Conservation (phyloP, 2,797 vertebrate genomes). For the Remorina albescens region DNA sequence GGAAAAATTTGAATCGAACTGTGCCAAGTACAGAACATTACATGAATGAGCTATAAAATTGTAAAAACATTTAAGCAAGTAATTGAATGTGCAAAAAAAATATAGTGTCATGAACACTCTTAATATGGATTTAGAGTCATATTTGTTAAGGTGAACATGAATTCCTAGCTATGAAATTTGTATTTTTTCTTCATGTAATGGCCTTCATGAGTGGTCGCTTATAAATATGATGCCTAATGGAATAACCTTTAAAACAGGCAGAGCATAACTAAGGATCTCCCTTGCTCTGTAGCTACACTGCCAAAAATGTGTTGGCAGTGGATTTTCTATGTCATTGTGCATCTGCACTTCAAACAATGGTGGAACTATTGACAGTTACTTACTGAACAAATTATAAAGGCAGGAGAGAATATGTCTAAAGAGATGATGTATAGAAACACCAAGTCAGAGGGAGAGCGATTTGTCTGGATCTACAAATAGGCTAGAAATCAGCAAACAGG, state of each 20-base stretch:
- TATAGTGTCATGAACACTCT: background rate
- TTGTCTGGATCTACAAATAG: too few relatives aligned
- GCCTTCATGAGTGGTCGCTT: background rate
- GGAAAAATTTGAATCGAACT: background rate
- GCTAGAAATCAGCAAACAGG: too few relatives aligned
- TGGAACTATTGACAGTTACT: background rate
- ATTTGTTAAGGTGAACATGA: background rate
- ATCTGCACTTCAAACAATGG: background rate
- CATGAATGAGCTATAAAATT: constrained; percentile 1
- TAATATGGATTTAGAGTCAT: too few relatives aligned
- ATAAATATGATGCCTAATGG: background rate
- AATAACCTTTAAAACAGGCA: background rate
- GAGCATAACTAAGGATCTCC: background rate
- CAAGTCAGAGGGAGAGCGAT: too few relatives aligned
- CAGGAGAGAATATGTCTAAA: background rate
- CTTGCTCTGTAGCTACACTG: background rate
- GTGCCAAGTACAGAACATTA: background rate
- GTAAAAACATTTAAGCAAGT: background rate
- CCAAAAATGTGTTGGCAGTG: background rate
- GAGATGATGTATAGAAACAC: background rate
- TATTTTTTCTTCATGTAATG: background rate
- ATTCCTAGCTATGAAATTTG: background rate
- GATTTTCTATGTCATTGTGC: too few relatives aligned
- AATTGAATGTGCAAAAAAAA: background rate
- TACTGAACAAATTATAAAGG: background rate